Percentiles rank a stretch among this genome's conserved stretches.
phyloP scores from a whole-genome alignment of 2,113 vertebrate genomes.

The Etia nguti region DNA sequence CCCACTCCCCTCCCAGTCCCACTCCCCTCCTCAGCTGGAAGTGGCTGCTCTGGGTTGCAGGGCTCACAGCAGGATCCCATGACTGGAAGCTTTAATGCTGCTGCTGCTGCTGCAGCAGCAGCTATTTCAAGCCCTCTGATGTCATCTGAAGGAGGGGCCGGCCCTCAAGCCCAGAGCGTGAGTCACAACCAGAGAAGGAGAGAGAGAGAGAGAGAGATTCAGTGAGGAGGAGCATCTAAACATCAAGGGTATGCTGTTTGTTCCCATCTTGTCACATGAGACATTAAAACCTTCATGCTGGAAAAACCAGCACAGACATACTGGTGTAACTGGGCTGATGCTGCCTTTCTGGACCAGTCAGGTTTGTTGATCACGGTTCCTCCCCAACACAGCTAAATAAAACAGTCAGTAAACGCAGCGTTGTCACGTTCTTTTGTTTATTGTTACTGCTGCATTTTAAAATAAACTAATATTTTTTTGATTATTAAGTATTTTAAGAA shows the following conservation, averaged over 20 bases:
- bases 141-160: conserved; percentile 56
- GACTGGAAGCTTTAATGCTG: conserved; percentile 49
- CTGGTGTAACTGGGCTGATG: not conserved
- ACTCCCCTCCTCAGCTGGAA: not conserved
- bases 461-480: accelerated
- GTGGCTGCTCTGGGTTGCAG: conserved; percentile 13
- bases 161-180: conserved; percentile 25
- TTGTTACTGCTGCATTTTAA: not conserved
- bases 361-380: not conserved
- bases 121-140: conserved; percentile 58
- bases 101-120: not conserved
- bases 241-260: not conserved
- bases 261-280: not conserved
- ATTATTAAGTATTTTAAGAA: not conserved
- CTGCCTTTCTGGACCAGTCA: not conserved
- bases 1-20: not conserved
- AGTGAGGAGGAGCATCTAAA: conserved; percentile 12
- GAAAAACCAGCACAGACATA: not conserved
- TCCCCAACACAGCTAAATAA: not conserved
- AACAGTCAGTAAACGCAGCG: not conserved
- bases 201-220: not conserved
- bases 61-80: conserved; percentile 35
- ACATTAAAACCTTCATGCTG: not conserved
- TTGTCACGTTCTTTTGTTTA: accelerated
- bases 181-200: conserved; percentile 35